phyloP scores from a whole-genome alignment of 2,797 vertebrate species.

The Cryptoblepharus egeriae region DNA sequence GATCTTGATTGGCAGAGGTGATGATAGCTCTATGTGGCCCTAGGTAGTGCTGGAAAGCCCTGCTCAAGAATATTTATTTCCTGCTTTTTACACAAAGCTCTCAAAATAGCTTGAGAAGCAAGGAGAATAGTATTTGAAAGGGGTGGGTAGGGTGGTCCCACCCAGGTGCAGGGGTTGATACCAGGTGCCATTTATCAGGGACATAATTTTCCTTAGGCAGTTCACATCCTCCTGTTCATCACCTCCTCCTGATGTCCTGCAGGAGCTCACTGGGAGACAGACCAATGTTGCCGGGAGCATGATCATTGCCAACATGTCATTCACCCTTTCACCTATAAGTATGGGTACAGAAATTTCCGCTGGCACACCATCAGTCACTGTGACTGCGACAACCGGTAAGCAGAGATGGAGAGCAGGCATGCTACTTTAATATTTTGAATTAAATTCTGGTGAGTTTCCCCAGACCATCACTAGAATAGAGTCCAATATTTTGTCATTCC shows the following conservation, averaged over 20 bases:
- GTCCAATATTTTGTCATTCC: too few relatives aligned
- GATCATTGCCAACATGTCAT: conserved; percentile 91
- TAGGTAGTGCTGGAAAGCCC: too few relatives aligned
- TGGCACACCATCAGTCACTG: conserved; percentile 91
- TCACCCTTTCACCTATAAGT: conserved; percentile 87
- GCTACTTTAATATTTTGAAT: background rate
- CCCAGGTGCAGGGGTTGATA: too few relatives aligned
- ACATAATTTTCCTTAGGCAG: background rate
- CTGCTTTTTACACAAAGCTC: too few relatives aligned
- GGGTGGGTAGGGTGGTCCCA: too few relatives aligned
- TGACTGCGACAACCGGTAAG: conserved; percentile 87
- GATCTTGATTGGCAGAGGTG: too few relatives aligned
- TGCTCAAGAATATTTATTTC: too few relatives aligned
- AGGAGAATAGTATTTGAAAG: too few relatives aligned
- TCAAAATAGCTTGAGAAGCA: too few relatives aligned
- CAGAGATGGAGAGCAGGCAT: background rate
- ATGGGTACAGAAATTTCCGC: conserved; percentile 88
- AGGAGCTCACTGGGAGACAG: conserved; percentile 87
- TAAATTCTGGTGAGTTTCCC: background rate
- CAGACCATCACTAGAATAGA: too few relatives aligned
- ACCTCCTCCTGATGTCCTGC: background rate
- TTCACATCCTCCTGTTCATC: background rate
- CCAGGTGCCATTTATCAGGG: too few relatives aligned
- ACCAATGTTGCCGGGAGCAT: conserved; percentile 90
- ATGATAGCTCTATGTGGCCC: too few relatives aligned